A percentile compares a stretch with the other conserved stretches of the same genome.
Evolutionary conservation across 1,140 invertebrate species (phyloP).

Genomic region (Procambarus virginalis): DNA sequence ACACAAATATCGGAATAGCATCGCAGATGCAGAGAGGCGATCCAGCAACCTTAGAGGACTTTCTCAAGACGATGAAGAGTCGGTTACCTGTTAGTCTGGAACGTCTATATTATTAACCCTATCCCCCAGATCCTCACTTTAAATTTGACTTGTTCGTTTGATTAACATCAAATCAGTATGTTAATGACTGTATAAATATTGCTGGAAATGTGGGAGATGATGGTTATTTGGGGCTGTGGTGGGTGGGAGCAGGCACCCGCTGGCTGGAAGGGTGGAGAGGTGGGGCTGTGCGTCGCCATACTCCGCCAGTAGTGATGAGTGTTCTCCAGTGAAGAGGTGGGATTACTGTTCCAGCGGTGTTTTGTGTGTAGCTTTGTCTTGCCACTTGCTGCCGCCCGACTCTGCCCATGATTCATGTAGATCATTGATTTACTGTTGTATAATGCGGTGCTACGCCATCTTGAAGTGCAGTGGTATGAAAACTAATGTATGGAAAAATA

Average conservation of each 20-base stretch:
- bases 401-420: background rate
- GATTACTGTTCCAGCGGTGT: background rate
- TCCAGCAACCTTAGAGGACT: background rate
- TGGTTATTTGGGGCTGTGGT: background rate
- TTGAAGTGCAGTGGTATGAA: background rate
- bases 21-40: background rate
- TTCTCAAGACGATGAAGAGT: background rate
- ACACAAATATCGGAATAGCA: background rate
- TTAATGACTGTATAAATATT: background rate
- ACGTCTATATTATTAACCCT: background rate
- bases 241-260: background rate
- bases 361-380: background rate
- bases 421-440: background rate
- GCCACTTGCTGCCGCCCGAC: background rate
- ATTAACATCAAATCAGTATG: background rate
- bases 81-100: slow-evolving; percentile 1
- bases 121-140: background rate
- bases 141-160: background rate
- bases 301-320: background rate
- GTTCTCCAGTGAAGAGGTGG: background rate
- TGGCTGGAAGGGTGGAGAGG: background rate
- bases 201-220: background rate
- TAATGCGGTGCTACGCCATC: background rate
- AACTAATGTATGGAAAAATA: background rate
- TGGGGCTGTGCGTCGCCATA: background rate